Base-by-base conservation (phyloP, 2,113 vertebrate species). In the Percopsis transmontana region DNA sequence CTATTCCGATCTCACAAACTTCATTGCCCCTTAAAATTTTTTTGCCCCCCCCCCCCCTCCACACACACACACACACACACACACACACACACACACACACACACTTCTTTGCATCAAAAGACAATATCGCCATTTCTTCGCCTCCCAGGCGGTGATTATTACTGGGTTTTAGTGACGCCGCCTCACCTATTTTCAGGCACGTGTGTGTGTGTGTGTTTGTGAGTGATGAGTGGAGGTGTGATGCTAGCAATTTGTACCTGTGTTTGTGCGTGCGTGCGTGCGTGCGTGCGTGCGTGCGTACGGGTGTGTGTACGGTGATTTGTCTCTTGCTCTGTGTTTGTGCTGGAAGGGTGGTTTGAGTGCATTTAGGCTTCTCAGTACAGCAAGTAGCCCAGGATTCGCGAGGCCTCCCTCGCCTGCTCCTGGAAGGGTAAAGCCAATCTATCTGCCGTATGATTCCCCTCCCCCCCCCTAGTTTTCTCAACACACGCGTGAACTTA, bases 91-190 rank as follows among this genome's bases (percentile, higher is more conserved):
- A 2, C 15, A 12, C 42, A 12, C 1, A 45, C 45, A 15, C n/a
- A 50, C 47, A 38, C 67, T 94, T 94, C 92, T 85, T 91, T 80
- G 72, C 92, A 93, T 95, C 96, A 93, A 95, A 95, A 97, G 94
- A 95, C 94, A 92, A 96, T 93, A 99, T 97, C 95, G 94, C 95
- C 94, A 93, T 95, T 95, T 73, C 63, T 2, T 63, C 64, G 68
- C 68, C 84, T 83, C 74, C 93, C 92, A 93, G 94, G 93, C 88
- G 94, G 89, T 86, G 93, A 91, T 89, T 95, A 81, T 85, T 89
- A 24, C 70, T 69, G 64, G 55, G 68, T 47, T 79, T 82, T 82
- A 71, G 81, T 84, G 75, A 77, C 81, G 63, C 61, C 54, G 64
- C 66, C 71, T 81, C 66, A 76, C 62, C 52, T 77, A 77, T 87